Percentiles rank a stretch among this genome's conserved stretches.
phyloP scores from a whole-genome alignment of 2,888 invertebrate genomes.

The Geophilus truncorum region DNA sequence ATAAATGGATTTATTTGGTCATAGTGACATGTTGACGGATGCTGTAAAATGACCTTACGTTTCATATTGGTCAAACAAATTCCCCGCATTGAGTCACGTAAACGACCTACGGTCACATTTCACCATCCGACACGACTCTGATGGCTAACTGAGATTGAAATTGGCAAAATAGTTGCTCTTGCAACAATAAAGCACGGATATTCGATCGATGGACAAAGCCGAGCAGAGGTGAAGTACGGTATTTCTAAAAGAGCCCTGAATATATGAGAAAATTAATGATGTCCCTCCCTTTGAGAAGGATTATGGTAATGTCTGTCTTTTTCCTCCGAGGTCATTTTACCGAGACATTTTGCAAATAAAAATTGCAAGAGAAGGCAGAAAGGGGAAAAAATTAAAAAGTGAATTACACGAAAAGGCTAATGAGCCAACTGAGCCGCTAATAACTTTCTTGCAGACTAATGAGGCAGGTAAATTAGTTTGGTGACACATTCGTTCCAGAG shows the following conservation, averaged over 20 bases:
- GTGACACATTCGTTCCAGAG: background rate
- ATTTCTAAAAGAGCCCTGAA: no score
- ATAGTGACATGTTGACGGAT: constrained; percentile 4
- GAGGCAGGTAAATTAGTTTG: background rate
- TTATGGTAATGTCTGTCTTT: background rate
- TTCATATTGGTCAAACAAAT: constrained; percentile 1
- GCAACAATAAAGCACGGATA: no score
- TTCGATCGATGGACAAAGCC: no score
- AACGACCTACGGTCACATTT: constrained; percentile 2
- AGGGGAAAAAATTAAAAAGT: background rate
- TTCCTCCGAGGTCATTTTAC: background rate
- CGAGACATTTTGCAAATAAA: background rate
- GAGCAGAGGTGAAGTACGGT: no score
- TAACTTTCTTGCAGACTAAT: background rate
- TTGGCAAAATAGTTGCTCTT: background rate
- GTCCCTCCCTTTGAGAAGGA: background rate
- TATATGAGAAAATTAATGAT: background rate
- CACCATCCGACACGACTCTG: background rate
- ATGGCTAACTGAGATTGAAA: background rate
- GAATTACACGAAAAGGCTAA: background rate
- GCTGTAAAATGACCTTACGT: background rate
- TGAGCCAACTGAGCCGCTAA: background rate
- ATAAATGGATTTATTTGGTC: background rate
- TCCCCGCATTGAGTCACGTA: constrained; percentile 2
- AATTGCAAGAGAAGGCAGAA: background rate